phyloP scores from a whole-genome alignment of 2,113 vertebrate genomes.

The Sitta europaea region DNA sequence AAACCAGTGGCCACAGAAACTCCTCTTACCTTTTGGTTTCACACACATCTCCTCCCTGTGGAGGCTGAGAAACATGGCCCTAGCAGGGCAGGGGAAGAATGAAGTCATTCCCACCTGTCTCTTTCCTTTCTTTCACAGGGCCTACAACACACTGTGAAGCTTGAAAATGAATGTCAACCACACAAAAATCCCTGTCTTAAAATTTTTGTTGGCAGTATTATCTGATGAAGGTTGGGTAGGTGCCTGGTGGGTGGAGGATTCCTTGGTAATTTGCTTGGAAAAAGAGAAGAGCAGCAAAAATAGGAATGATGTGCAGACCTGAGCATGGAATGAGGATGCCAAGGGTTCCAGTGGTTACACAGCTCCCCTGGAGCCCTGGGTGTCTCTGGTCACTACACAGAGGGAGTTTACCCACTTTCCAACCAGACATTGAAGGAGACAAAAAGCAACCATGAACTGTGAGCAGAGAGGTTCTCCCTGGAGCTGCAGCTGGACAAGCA shows the following conservation, averaged over 20 bases:
- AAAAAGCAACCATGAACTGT: accelerated
- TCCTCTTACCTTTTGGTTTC: background rate
- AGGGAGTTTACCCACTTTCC: background rate
- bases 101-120: background rate
- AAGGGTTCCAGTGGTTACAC: background rate
- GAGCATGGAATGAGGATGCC: background rate
- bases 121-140: background rate
- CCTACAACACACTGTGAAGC: background rate
- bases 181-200: background rate
- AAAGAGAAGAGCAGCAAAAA: background rate
- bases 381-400: background rate
- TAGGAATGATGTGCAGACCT: background rate
- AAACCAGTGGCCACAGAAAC: background rate
- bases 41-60: background rate
- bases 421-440: background rate
- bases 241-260: background rate
- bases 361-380: background rate
- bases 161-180: background rate
- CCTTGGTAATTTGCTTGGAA: background rate
- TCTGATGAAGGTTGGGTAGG: background rate
- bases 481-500: background rate
- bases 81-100: background rate
- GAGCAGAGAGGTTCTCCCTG: background rate
- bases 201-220: background rate
- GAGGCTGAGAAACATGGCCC: background rate